Evolutionary conservation across 2,888 invertebrate species (phyloP).

Genomic region (Polydrusus cervinus): DNA sequence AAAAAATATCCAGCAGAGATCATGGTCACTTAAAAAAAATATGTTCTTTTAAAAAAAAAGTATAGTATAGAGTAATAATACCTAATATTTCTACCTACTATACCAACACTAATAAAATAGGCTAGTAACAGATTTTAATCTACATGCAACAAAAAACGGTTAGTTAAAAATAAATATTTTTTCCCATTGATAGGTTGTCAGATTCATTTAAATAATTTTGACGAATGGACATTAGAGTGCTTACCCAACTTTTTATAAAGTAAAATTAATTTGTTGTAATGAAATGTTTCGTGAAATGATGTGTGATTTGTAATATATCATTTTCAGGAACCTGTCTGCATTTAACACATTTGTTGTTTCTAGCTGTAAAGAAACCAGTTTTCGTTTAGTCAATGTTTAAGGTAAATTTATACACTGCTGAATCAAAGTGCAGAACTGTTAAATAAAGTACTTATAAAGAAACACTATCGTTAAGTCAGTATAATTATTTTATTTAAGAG

Average conservation of each 20-base stretch:
- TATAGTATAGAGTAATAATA: too few species aligned
- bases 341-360: not conserved
- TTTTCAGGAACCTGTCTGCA: not conserved
- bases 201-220: constrained; percentile 11
- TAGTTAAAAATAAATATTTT: constrained; percentile 11
- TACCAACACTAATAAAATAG: not conserved
- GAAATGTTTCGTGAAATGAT: constrained; percentile 13
- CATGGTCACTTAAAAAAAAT: too few species aligned
- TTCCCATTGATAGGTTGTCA: constrained; percentile 2
- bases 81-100: too few species aligned
- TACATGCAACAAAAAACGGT: constrained; percentile 13
- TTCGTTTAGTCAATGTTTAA: not conserved
- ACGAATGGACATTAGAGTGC: constrained; percentile 2
- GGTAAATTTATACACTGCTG: not conserved
- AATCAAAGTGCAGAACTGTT: not conserved
- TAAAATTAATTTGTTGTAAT: constrained; percentile 17
- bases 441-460: too few species aligned
- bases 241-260: constrained; percentile 15
- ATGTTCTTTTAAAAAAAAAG: too few species aligned
- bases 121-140: constrained; percentile 9
- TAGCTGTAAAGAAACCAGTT: not conserved
- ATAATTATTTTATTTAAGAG: too few species aligned
- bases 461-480: too few species aligned
- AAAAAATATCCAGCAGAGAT: too few species aligned
- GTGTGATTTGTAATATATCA: constrained; percentile 17